phyloP scores from a whole-genome alignment of 1,140 invertebrate genomes.

The Drosophila virilis region DNA sequence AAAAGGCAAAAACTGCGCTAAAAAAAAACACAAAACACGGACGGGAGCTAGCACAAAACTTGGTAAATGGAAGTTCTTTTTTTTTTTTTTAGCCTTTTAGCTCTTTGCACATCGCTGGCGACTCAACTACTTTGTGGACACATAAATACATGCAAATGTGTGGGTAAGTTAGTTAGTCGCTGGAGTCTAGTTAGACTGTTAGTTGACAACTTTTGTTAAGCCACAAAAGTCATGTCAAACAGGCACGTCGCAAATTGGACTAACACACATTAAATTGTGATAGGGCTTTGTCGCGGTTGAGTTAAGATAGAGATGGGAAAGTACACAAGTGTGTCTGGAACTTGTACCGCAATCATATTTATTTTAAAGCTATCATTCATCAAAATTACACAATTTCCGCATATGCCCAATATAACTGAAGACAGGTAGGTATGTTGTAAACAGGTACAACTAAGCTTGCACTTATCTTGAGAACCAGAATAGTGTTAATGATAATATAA shows the following conservation, averaged over 20 bases:
- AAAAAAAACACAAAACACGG: not conserved
- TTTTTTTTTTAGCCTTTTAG: slow-evolving; percentile 12
- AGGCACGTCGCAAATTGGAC: not conserved
- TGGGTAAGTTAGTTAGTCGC: slow-evolving; percentile 2
- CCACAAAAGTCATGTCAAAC: not conserved
- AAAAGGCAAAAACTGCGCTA: slow-evolving; percentile 16
- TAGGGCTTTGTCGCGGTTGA: not conserved
- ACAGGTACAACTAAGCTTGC: too few relatives aligned
- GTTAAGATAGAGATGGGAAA: slow-evolving; percentile 20
- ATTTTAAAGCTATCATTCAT: slow-evolving; percentile 2
- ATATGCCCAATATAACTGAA: too few relatives aligned
- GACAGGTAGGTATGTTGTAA: too few relatives aligned
- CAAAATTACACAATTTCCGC: not conserved
- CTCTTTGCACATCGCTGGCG: not conserved
- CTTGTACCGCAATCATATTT: not conserved
- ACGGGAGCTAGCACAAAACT: slow-evolving; percentile 2
- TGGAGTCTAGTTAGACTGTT: slow-evolving; percentile 7
- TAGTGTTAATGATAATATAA: too few relatives aligned
- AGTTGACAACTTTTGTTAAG: slow-evolving; percentile 8
- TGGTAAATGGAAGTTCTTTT: slow-evolving; percentile 12
- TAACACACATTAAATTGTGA: slow-evolving; percentile 15
- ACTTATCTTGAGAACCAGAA: too few relatives aligned
- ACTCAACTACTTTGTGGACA: slow-evolving; percentile 11
- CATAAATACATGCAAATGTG: not conserved
- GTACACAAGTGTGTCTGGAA: not conserved